phyloP scores from a whole-genome alignment of 64 coral and sea anemone genomes.

The Orbicella faveolata region DNA sequence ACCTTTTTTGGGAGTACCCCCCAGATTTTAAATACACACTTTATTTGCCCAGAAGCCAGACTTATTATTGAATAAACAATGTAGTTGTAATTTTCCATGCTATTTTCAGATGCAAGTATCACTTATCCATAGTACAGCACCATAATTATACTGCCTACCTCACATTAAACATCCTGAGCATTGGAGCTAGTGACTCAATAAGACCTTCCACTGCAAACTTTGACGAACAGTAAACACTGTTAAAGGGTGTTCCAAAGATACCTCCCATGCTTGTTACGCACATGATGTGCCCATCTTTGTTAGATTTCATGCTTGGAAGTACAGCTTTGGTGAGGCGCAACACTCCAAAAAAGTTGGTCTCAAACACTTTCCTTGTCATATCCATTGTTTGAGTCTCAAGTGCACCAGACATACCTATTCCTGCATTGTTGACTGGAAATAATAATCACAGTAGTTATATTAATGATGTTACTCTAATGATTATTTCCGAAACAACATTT shows the following conservation, averaged over 20 bases:
- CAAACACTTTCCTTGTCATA: conserved; percentile 36
- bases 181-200: conserved; percentile 67
- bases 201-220: conserved; percentile 84
- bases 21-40: too few relatives aligned
- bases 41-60: too few relatives aligned
- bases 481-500: too few relatives aligned
- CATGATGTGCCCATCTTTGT: conserved; percentile 67
- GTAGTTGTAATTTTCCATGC: too few relatives aligned
- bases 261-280: conserved; percentile 62
- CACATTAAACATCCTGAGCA: conserved; percentile 68
- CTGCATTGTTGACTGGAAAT: conserved; percentile 76
- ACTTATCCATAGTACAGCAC: too few relatives aligned
- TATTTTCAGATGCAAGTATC: too few relatives aligned
- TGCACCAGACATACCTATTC: conserved; percentile 56
- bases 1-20: too few relatives aligned
- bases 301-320: conserved; percentile 68
- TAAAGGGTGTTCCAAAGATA: conserved; percentile 61
- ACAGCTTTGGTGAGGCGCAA: conserved; percentile 64
- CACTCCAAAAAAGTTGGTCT: conserved; percentile 84
- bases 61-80: too few relatives aligned
- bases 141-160: conserved; percentile 41
- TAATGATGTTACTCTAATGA: not conserved
- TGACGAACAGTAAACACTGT: conserved; percentile 56
- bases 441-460: not conserved
- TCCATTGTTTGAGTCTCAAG: conserved; percentile 58